A percentile compares a stretch with the other conserved stretches of the same genome.
Evolutionary conservation across 2,888 invertebrate genomes (phyloP).

Genomic region (Pyrrhosoma nymphula): DNA sequence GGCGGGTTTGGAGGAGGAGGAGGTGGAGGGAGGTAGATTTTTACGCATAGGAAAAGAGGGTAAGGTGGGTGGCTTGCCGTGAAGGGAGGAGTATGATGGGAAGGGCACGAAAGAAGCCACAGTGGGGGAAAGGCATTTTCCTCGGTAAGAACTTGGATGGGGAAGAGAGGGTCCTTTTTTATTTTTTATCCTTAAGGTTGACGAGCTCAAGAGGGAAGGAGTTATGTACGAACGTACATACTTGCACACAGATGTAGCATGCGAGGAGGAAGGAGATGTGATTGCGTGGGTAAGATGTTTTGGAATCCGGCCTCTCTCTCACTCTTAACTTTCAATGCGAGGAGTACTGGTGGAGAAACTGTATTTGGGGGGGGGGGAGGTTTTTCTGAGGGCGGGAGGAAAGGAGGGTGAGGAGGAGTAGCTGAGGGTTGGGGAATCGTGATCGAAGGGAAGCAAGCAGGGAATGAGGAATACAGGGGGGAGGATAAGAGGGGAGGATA

Average conservation of each 20-base stretch:
- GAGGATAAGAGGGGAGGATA: background rate
- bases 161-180: background rate
- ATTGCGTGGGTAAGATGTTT: constrained; percentile 59
- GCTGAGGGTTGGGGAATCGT: too few species aligned
- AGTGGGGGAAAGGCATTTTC: background rate
- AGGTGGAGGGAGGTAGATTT: background rate
- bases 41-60: background rate
- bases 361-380: background rate
- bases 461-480: background rate
- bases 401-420: background rate
- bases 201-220: background rate
- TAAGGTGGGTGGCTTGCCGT: background rate
- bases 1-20: background rate
- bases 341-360: background rate
- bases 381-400: background rate
- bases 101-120: background rate
- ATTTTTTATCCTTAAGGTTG: constrained; percentile 14
- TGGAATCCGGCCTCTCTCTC: constrained; percentile 51
- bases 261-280: background rate
- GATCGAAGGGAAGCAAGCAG: too few species aligned
- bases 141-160: background rate
- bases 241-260: background rate
- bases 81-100: background rate
- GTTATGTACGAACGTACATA: background rate
- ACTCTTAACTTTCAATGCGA: constrained; percentile 14